These are phyloP conservation scores for Scaptomyza caliginosa DNA, from an alignment of 2,888 invertebrate species.

Conservation along the genomic window DNA sequence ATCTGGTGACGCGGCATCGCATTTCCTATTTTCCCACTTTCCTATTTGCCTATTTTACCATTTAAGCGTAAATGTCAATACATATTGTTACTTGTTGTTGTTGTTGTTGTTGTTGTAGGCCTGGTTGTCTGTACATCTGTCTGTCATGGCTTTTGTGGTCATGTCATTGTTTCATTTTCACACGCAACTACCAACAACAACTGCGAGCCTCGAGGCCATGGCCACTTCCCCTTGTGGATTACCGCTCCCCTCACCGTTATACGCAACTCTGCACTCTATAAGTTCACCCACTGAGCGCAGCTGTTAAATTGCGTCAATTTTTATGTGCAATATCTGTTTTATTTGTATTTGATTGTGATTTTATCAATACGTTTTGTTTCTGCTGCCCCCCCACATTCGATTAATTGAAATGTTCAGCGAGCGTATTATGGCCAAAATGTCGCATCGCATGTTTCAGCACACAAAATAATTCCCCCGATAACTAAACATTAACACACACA, in stretches of 20 bases:
- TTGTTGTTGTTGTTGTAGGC: conserved; percentile 16
- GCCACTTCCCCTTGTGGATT: conserved; percentile 29
- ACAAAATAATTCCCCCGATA: conserved; percentile 29
- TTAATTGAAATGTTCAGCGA: conserved; percentile 73
- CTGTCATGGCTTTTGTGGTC: conserved; percentile 67
- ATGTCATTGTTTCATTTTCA: conserved; percentile 77
- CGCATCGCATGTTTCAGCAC: conserved; percentile 37
- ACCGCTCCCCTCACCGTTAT: neutral
- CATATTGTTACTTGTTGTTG: conserved; percentile 40
- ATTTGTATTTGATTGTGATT: conserved; percentile 77
- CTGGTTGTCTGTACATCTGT: conserved; percentile 17
- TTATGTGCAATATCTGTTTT: conserved; percentile 76
- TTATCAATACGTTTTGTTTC: conserved; percentile 73
- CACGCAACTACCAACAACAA: conserved; percentile 64
- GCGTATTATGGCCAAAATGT: conserved; percentile 41
- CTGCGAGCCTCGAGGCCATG: conserved; percentile 16
- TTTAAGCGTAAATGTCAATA: conserved; percentile 73
- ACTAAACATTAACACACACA: neutral
- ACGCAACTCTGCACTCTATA: neutral
- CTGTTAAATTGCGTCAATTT: conserved; percentile 68
- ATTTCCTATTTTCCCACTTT: conserved; percentile 19
- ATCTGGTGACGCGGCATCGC: conserved; percentile 34
- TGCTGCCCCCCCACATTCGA: conserved; percentile 7
- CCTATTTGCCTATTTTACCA: conserved; percentile 4
- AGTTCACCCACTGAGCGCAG: conserved; percentile 16